phyloP scores from a whole-genome alignment of 2,113 vertebrate genomes.

The Atrichornis clamosus region DNA sequence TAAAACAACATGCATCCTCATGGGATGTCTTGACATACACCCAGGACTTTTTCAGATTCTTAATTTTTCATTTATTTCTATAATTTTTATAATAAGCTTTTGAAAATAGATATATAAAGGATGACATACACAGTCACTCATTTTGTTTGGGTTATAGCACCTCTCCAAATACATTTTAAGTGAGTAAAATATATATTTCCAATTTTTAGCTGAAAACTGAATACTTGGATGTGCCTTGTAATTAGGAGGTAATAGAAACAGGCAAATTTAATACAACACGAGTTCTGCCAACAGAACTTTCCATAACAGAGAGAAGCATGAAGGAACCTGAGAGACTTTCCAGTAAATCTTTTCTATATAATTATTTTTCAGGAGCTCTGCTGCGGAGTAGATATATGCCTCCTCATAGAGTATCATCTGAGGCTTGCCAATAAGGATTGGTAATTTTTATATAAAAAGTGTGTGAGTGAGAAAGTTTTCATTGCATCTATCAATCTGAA shows the following conservation, averaged over 20 bases:
- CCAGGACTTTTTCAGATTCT: neutral
- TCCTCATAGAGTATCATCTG: neutral
- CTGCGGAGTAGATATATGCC: neutral
- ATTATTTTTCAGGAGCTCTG: neutral
- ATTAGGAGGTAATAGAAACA: neutral
- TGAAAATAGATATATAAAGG: neutral
- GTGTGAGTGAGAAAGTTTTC: neutral
- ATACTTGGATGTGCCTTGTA: neutral
- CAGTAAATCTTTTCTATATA: neutral
- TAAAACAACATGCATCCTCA: neutral
- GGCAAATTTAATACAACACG: neutral
- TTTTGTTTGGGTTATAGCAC: neutral
- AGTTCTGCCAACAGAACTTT: neutral
- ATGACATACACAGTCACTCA: neutral
- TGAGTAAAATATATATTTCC: neutral
- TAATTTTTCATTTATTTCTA: neutral
- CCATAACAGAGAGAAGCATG: neutral
- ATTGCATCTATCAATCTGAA: neutral
- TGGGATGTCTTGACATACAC: neutral
- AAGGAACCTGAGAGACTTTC: neutral
- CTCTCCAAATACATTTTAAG: neutral
- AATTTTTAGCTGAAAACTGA: neutral
- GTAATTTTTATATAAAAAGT: neutral
- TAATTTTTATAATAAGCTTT: neutral
- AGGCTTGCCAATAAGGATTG: neutral